Evolutionary conservation across 1,140 invertebrate species (phyloP), one percentile per base, ranked within the genome.

Genomic region (Hormaphis cornu): DNA sequence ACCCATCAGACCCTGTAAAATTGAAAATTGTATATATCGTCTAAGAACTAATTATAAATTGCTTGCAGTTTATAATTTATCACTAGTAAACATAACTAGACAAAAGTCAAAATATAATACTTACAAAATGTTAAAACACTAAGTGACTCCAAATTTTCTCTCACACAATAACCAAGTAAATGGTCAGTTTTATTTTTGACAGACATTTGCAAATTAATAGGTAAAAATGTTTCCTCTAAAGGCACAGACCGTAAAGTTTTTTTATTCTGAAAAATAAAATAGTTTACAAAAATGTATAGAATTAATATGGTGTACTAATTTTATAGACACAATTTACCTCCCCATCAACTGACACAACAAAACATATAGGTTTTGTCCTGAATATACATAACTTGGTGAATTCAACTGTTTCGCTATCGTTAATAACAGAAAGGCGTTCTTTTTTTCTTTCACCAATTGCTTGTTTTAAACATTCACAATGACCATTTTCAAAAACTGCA

Each of bases 41-140:
- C 14, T 37, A 37, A 37, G 35, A 37, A 37, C 35, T 37, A 37
- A 37, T 37, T n/a, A n/a, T n/a, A n/a, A n/a, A n/a, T n/a, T n/a
- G n/a, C n/a, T n/a, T n/a, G n/a, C n/a, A n/a, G n/a, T n/a, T 6
- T 33, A 33, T 6, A 33, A 33, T 33, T 33, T 6, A 6, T 33
- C 4, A 6, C 9, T 33, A 33, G 9, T 6, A 6, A 33, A 9
- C 9, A 9, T 9, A 6, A 33, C 9, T 33, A 33, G 4, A 33
- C n/a, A 5, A 28, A 52, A 4, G 18, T 52, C 2, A 0, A 50
- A 24, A 30, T 54, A 40, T 14, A 46, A 46, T 48, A 66, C 61
- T 66, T 33, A 66, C 61, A 66, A 48, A 66, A 66, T 4, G 61
- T 66, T 50, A 66, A 50, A 33, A 66, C 3, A 66, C 20, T 66